These are phyloP conservation scores for Drosophila erecta DNA, from an alignment of 1,140 invertebrate species.

Conservation along the genomic window DNA sequence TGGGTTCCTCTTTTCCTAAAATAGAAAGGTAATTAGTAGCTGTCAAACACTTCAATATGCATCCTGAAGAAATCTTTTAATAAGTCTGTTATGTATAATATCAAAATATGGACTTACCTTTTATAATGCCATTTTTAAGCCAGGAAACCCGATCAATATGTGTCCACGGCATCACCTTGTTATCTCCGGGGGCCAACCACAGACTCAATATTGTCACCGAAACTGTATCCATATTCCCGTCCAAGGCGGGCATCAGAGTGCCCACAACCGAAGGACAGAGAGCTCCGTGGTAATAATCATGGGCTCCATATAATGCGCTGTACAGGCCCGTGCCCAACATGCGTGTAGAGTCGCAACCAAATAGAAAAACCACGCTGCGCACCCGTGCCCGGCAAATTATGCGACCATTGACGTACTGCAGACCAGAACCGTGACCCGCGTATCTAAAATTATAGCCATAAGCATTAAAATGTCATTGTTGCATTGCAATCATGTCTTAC, in stretches of 20 bases:
- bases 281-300: conserved; percentile 80
- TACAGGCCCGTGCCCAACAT: conserved; percentile 70
- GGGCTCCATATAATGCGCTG: conserved; percentile 72
- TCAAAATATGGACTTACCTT: conserved; percentile 36
- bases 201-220: conserved; percentile 65
- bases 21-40: too few relatives aligned
- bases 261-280: conserved; percentile 76
- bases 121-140: conserved; percentile 63
- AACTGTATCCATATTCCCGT: conserved; percentile 72
- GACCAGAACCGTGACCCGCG: conserved; percentile 77
- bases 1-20: not conserved
- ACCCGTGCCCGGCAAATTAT: conserved; percentile 62
- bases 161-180: conserved; percentile 64
- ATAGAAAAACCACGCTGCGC: conserved; percentile 73
- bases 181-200: conserved; percentile 59
- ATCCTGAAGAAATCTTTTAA: not conserved
- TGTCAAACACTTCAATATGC: too few relatives aligned
- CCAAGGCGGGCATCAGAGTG: conserved; percentile 75
- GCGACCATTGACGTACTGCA: conserved; percentile 73
- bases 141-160: conserved; percentile 62
- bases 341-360: conserved; percentile 79
- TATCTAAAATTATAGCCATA: conserved; percentile 43
- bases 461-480: too few relatives aligned
- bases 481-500: conserved; percentile 28
- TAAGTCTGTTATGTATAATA: not conserved